Conservation (phyloP, 2,797 vertebrate genomes). For the Bovichtus variegatus region DNA sequence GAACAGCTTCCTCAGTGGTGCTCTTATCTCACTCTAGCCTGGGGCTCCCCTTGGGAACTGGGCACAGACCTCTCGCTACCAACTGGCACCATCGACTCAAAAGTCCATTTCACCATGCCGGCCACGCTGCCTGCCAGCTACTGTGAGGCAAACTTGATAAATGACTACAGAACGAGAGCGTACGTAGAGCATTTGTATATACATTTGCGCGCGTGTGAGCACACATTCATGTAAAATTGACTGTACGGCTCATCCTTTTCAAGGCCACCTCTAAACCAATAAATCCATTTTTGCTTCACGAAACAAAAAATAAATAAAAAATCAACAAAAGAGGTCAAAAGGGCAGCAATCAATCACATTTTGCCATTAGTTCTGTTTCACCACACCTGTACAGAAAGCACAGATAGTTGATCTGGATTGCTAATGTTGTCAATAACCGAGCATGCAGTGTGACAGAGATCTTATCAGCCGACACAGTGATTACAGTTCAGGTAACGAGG, state of each 20-base stretch:
- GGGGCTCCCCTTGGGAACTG: slow-evolving; percentile 57
- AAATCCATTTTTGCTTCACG: slow-evolving; percentile 1
- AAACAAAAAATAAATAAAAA: slow-evolving; percentile 3
- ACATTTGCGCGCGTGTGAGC: slow-evolving; percentile 13
- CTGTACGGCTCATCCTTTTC: not conserved
- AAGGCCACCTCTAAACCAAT: not conserved
- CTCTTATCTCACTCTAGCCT: slow-evolving; percentile 68
- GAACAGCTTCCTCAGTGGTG: slow-evolving; percentile 59
- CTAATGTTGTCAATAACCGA: slow-evolving; percentile 65
- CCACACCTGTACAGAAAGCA: slow-evolving; percentile 23
- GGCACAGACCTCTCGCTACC: slow-evolving; percentile 28
- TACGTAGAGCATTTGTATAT: not conserved
- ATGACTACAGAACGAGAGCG: not conserved
- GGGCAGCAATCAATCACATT: slow-evolving; percentile 39
- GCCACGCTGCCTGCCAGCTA: slow-evolving; percentile 19
- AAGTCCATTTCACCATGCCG: slow-evolving; percentile 50
- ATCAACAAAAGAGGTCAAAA: slow-evolving; percentile 46
- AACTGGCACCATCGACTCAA: slow-evolving; percentile 45
- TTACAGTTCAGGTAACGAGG: slow-evolving; percentile 78
- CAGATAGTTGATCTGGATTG: slow-evolving; percentile 45
- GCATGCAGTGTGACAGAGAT: slow-evolving; percentile 57
- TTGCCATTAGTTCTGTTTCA: slow-evolving; percentile 38
- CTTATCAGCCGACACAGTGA: slow-evolving; percentile 72
- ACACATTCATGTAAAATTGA: slow-evolving; percentile 9
- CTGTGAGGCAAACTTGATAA: slow-evolving; percentile 9